phyloP scores from a whole-genome alignment of 2,888 invertebrate species.

The Pogonocherus hispidulus region DNA sequence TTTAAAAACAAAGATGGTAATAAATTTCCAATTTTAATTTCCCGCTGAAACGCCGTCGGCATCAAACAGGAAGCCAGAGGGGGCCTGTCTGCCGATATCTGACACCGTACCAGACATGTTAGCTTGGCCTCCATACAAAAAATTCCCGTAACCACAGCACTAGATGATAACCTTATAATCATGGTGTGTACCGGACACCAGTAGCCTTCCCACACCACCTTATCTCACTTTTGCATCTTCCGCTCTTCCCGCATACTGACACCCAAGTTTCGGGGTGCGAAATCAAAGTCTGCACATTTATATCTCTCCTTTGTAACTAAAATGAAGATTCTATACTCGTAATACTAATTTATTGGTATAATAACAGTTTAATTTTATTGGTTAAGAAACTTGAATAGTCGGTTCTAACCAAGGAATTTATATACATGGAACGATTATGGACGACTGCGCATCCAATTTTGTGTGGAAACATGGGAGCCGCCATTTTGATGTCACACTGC shows the following conservation, averaged over 20 bases:
- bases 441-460: too few species aligned
- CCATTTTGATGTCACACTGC: too few species aligned
- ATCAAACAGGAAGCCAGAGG: not conserved
- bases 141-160: constrained; percentile 16
- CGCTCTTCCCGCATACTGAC: constrained; percentile 11
- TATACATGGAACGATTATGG: too few species aligned
- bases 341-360: too few species aligned
- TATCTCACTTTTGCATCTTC: constrained; percentile 11
- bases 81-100: not conserved
- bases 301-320: too few species aligned
- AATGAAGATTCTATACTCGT: too few species aligned
- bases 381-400: too few species aligned
- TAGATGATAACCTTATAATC: constrained; percentile 18
- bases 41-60: not conserved
- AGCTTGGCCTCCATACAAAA: constrained; percentile 5
- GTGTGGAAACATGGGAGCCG: too few species aligned
- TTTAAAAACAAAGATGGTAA: too few species aligned
- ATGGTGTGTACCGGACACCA: constrained; percentile 22
- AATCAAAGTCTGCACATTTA: not conserved
- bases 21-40: too few species aligned
- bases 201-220: constrained; percentile 22
- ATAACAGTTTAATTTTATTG: too few species aligned
- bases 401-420: too few species aligned
- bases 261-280: not conserved
- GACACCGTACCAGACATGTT: not conserved